Percentiles rank a stretch among this genome's conserved stretches.
Evolutionary conservation across 2,888 invertebrate genomes (phyloP).

Genomic region (Dioctria rufipes): DNA sequence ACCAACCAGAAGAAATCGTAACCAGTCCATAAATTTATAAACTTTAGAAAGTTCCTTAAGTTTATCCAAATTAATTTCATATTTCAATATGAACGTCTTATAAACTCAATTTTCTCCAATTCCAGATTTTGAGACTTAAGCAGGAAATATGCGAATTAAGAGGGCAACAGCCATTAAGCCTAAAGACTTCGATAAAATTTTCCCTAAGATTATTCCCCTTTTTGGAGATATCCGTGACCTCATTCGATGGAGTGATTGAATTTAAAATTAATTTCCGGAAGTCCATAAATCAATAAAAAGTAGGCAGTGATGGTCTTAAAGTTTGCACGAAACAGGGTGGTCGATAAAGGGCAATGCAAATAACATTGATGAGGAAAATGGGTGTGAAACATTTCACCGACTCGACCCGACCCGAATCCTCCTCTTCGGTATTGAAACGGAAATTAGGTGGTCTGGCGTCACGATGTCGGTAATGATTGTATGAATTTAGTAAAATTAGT

Average conservation of each 20-base stretch:
- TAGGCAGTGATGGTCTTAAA: neutral
- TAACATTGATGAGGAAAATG: neutral
- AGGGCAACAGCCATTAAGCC: slow-evolving; percentile 15
- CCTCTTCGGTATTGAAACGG: slow-evolving; percentile 2
- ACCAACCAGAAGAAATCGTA: no score
- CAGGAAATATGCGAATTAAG: slow-evolving; percentile 16
- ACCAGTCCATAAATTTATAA: slow-evolving; percentile 5
- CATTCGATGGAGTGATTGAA: slow-evolving; percentile 33
- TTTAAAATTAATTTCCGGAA: slow-evolving; percentile 38
- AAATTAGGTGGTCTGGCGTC: slow-evolving; percentile 34
- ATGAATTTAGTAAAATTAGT: neutral
- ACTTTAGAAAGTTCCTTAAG: neutral
- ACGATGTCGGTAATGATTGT: neutral
- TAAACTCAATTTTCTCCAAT: neutral
- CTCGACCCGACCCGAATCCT: neutral
- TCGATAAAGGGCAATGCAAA: slow-evolving; percentile 4
- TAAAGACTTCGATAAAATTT: slow-evolving; percentile 8
- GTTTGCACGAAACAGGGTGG: neutral
- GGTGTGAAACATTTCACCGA: slow-evolving; percentile 20
- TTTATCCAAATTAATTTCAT: slow-evolving; percentile 5
- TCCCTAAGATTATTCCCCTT: neutral
- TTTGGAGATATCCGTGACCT: slow-evolving; percentile 1
- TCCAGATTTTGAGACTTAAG: slow-evolving; percentile 17
- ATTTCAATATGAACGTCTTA: neutral
- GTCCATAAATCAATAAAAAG: slow-evolving; percentile 32